phyloP scores from a whole-genome alignment of 2,888 invertebrate species.

The Mesoligia furuncula region DNA sequence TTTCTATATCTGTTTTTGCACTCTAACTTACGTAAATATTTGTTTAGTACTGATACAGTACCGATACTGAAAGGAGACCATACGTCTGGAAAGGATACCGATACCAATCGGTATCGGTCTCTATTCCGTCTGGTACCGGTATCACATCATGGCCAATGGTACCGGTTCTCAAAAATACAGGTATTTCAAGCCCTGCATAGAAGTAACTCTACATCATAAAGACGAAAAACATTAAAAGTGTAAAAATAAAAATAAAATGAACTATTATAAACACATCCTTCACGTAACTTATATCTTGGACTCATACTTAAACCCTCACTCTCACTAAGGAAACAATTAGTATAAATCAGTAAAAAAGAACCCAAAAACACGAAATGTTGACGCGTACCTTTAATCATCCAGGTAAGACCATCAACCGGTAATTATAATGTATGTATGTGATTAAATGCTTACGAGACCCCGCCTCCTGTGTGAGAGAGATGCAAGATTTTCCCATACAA shows the following conservation, averaged over 20 bases:
- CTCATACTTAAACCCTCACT: slow-evolving; percentile 48
- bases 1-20: background rate
- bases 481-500: slow-evolving; percentile 57
- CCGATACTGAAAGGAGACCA: background rate
- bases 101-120: no score
- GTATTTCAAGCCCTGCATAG: background rate
- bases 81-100: no score
- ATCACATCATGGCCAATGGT: background rate
- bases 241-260: background rate
- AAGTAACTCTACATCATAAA: background rate
- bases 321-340: slow-evolving; percentile 59
- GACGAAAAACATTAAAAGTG: background rate
- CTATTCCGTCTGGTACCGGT: no score
- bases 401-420: slow-evolving; percentile 64
- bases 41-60: background rate
- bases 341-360: slow-evolving; percentile 59
- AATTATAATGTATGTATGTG: slow-evolving; percentile 71
- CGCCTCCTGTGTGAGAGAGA: slow-evolving; percentile 71
- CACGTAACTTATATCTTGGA: slow-evolving; percentile 14
- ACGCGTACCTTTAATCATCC: slow-evolving; percentile 65
- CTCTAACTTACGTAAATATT: background rate
- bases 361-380: slow-evolving; percentile 54
- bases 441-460: slow-evolving; percentile 67
- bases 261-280: slow-evolving; percentile 25
- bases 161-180: background rate